Base-by-base conservation (phyloP, 2,113 vertebrate genomes). In the Chionomys nivalis region DNA sequence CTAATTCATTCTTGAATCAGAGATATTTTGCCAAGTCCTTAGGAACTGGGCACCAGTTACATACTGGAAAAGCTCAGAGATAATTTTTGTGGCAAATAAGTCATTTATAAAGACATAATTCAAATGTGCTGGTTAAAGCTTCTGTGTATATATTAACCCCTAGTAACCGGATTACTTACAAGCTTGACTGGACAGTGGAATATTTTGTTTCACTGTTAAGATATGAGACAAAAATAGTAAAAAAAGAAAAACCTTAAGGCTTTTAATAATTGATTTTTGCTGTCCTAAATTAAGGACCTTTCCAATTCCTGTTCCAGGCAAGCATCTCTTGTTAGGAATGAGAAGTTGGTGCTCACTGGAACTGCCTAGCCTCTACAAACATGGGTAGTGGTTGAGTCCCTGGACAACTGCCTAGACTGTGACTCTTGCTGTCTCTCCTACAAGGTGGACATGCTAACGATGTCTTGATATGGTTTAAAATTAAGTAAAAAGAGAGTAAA, bases 321-420 rank as follows among this genome's bases (percentile, higher is more conserved):
- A n/a, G 21, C 3, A 7, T 42, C 61, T 36, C 49, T 49, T 14
- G 16, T 5, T 8, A 33, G 7, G 7, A 24, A 8, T 26, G 66
- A 21, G 42, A 47, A 65, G 23, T 70, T 24, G 4, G 42, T 8
- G 31, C 55, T 17, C 73, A 21, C 0, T 8, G 26, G 24, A 24
- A 19, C 3, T 2, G 23, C 11, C 31, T 7, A 44, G 0, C 10
- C 52, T 14, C 6, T 3, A 17, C 6, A 16, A 5, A 17, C 16
- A 44, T 65, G 39, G n/a, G 39, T 4, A 10, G 33, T 5, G 0
- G 9, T 55, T 68, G 13, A 61, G 13, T 77, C n/a, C 52, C 28
- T 68, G n/a, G 23, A 55, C 36, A n/a, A 6, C 68, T 16, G 7
- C n/a, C 16, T 21, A 26, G 68, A 12, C 42, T 23, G 13, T 55